Evolutionary conservation across 1,140 invertebrate species (phyloP), one percentile per base, ranked within the genome.

Genomic region (Lithobius niger): DNA sequence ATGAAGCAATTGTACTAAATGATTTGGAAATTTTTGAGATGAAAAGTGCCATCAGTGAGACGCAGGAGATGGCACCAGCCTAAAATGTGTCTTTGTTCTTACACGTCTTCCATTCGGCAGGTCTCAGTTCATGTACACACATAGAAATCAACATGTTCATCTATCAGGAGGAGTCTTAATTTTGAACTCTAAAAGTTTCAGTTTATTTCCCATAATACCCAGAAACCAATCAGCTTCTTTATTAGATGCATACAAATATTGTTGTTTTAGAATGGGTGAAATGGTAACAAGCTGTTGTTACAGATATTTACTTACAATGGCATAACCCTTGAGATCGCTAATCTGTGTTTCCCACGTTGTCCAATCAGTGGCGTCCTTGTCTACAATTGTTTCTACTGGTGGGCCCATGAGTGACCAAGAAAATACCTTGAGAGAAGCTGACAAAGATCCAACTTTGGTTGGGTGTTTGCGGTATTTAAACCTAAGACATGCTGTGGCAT

Each of bases 381-480:
- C 6, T 10, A 50, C 27, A 13, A 15, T 4, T 13, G 25, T 50
- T 50, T 50, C 48, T 6, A 50, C 27, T 15, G 48, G 48, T 26
- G 48, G 48, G 10, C 48, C 48, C 48, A 50, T 50, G 3, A 50
- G 19, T 26, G 48, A 50, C 48, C 48, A 50, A 4, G 48, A 50
- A 26, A 50, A 50, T 16, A 50, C 48, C 19, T 50, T 50, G 13
- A 50, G 48, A 21, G 21, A 19, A 4, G 27, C 48, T 4, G 22
- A 4, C 4, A 21, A 10, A 36, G 31, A 36, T 4, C 6, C 6
- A 13, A 3, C 24, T 16, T 50, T 50, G 24, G 27, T 25, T 4
- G 27, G 3, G 18, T 40, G 31, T 26, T 50, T 50, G 3, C 48
- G 22, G 25, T 50, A 50, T 50, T 19, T 24, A 16, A 50, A 27